phyloP scores from a whole-genome alignment of 1,140 invertebrate genomes.

The Potamilus streckersoni region DNA sequence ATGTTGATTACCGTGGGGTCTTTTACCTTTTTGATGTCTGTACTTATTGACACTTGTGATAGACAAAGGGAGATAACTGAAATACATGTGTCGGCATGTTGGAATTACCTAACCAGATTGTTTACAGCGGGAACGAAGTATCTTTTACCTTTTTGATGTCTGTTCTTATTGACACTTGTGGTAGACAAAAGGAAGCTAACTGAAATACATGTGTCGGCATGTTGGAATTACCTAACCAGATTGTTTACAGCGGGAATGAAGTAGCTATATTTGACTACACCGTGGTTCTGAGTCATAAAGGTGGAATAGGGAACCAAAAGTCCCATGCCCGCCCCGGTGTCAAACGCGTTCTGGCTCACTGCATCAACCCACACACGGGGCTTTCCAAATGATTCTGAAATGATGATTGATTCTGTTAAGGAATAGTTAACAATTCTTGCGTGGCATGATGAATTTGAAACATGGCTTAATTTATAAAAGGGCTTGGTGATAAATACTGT shows the following conservation, averaged over 20 bases:
- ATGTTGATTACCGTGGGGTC: too few relatives aligned
- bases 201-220: too few relatives aligned
- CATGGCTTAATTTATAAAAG: too few relatives aligned
- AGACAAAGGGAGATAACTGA: too few relatives aligned
- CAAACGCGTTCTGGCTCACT: constrained; percentile 63
- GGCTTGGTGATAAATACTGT: too few relatives aligned
- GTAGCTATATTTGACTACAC: constrained; percentile 54
- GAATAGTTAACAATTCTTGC: too few relatives aligned
- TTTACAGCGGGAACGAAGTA: constrained; percentile 52
- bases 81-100: background rate
- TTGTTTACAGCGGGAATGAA: constrained; percentile 57
- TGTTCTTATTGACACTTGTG: too few relatives aligned
- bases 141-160: too few relatives aligned
- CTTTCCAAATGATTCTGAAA: constrained; percentile 52
- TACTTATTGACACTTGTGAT: background rate
- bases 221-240: constrained; percentile 50
- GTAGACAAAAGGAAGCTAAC: too few relatives aligned
- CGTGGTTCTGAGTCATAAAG: constrained; percentile 53
- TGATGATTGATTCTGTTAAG: background rate
- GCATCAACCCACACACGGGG: constrained; percentile 61
- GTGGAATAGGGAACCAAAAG: constrained; percentile 57
- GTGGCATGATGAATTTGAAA: too few relatives aligned
- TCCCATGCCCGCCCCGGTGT: constrained; percentile 61
- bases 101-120: constrained; percentile 57
- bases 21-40: background rate